Conservation (phyloP, 2,113 vertebrate species). For the Oryzias curvinotus region DNA sequence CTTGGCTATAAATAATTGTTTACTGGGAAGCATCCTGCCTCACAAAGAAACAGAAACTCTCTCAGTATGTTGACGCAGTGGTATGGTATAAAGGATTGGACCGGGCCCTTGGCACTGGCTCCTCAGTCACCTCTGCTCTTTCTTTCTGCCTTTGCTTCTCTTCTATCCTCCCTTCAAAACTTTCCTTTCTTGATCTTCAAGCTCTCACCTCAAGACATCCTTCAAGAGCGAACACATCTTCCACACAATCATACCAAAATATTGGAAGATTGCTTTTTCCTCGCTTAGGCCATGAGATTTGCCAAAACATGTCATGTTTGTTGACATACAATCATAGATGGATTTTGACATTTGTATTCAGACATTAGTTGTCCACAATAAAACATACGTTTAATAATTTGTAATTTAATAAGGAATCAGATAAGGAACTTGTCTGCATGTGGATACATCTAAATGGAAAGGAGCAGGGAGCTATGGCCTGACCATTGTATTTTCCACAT, state of each 20-base stretch:
- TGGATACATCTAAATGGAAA: no score
- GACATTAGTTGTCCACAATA: no score
- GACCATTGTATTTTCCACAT: no score
- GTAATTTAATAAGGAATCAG: no score
- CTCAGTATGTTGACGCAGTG: slow-evolving; percentile 24
- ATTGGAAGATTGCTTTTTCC: no score
- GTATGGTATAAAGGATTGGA: slow-evolving; percentile 33
- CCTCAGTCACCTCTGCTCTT: slow-evolving; percentile 43
- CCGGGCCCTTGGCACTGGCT: slow-evolving; percentile 32
- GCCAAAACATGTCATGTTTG: no score
- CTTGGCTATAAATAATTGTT: slow-evolving; percentile 3
- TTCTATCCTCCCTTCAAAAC: slow-evolving; percentile 25
- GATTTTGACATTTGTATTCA: no score
- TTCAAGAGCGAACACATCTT: slow-evolving; percentile 25
- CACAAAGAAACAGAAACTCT: slow-evolving; percentile 28
- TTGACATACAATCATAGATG: no score
- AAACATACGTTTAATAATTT: no score
- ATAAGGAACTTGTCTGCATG: no score
- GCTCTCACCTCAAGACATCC: slow-evolving; percentile 29
- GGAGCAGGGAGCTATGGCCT: no score
- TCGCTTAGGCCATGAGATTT: no score
- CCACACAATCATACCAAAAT: slow-evolving; percentile 2
- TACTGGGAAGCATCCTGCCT: background rate
- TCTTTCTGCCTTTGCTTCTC: slow-evolving; percentile 28
- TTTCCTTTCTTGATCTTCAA: slow-evolving; percentile 47